A percentile compares a stretch with the other conserved stretches of the same genome.
Conservation (phyloP, 2,888 invertebrate genomes). For the Dryomyza anilis region DNA sequence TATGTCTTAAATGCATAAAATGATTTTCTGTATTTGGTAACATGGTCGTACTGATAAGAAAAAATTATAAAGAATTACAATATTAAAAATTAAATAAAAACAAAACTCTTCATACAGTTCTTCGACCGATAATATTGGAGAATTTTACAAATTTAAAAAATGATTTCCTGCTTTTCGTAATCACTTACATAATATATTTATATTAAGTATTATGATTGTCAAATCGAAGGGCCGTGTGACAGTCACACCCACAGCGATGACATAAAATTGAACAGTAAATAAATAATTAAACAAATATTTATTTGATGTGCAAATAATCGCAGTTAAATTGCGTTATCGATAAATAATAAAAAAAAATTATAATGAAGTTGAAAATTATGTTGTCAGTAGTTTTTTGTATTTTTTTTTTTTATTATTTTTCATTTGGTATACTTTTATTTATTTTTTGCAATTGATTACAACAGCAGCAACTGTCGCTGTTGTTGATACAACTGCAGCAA, state of each 20-base stretch:
- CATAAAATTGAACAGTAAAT: slow-evolving; percentile 49
- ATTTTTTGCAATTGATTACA: background rate
- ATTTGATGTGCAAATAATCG: slow-evolving; percentile 51
- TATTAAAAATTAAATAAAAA: too few species aligned
- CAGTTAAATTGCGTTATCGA: slow-evolving; percentile 57
- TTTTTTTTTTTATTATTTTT: background rate
- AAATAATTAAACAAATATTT: slow-evolving; percentile 51
- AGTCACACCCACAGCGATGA: slow-evolving; percentile 21
- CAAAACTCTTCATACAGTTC: too few species aligned
- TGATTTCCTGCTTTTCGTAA: too few species aligned
- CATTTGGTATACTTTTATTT: too few species aligned
- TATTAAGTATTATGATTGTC: too few species aligned
- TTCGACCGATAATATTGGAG: too few species aligned
- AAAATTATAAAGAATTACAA: too few species aligned
- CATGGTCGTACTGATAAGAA: too few species aligned
- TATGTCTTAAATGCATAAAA: too few species aligned
- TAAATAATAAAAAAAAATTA: slow-evolving; percentile 54
- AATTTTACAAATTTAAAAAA: too few species aligned
- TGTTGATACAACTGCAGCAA: slow-evolving; percentile 1
- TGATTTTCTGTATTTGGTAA: too few species aligned
- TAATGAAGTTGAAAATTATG: slow-evolving; percentile 42
- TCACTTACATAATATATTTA: too few species aligned
- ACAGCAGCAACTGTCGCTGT: background rate
- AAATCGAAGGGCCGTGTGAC: background rate
- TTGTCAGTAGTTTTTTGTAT: slow-evolving; percentile 19